phyloP scores from a whole-genome alignment of 2,888 invertebrate species.

The Allygus modestus region DNA sequence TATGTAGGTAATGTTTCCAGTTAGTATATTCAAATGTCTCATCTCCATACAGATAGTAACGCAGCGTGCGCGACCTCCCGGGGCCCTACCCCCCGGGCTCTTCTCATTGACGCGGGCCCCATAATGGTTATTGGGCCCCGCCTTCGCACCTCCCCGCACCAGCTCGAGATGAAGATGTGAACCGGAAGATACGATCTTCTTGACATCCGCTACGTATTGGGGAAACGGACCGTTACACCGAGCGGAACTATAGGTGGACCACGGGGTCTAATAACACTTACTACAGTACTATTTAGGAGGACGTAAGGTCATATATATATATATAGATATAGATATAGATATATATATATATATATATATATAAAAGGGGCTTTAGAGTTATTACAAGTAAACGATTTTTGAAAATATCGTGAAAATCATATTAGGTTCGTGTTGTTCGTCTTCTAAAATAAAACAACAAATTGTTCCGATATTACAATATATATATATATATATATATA shows the following conservation, averaged over 20 bases:
- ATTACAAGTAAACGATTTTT: too few species aligned
- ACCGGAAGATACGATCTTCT: neutral
- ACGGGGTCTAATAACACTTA: too few species aligned
- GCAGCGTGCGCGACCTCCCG: slow-evolving; percentile 53
- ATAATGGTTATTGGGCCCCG: slow-evolving; percentile 25
- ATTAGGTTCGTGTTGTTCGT: too few species aligned
- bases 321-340: too few species aligned
- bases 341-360: too few species aligned
- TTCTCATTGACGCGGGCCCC: slow-evolving; percentile 23
- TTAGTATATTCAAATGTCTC: slow-evolving; percentile 58
- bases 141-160: neutral
- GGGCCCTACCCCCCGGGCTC: slow-evolving; percentile 30
- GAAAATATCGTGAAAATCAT: too few species aligned
- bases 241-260: neutral
- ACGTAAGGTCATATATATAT: too few species aligned
- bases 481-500: too few species aligned
- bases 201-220: neutral
- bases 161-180: slow-evolving; percentile 4
- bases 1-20: slow-evolving; percentile 60
- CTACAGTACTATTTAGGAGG: too few species aligned
- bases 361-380: too few species aligned
- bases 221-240: neutral
- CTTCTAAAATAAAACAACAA: too few species aligned
- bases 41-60: slow-evolving; percentile 56
- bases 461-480: too few species aligned